A percentile compares a stretch with the other conserved stretches of the same genome.
Conservation (phyloP, 2,113 vertebrate species). For the Bufo bufo region DNA sequence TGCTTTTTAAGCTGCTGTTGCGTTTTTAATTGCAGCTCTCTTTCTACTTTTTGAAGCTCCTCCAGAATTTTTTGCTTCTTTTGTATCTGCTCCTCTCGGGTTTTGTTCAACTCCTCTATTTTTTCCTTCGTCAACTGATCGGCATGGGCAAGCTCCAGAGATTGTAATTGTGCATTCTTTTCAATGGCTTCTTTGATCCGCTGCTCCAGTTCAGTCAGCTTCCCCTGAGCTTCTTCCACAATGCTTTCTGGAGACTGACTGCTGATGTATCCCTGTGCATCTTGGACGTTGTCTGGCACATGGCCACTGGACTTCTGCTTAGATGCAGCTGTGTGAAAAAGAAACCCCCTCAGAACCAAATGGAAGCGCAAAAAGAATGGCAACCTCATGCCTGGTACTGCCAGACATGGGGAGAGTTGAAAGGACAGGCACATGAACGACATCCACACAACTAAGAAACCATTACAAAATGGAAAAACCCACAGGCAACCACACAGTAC, state of each 20-base stretch:
- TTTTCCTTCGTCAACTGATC: slow-evolving; percentile 99
- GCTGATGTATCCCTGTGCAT: slow-evolving; percentile 85
- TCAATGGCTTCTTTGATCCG: slow-evolving; percentile 98
- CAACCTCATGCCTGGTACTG: slow-evolving; percentile 77
- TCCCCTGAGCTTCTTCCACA: slow-evolving; percentile 99
- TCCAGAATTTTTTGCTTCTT: slow-evolving; percentile 99
- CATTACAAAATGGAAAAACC: neutral
- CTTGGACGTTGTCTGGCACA: slow-evolving; percentile 82
- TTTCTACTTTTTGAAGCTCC: slow-evolving; percentile 98
- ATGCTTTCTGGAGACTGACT: slow-evolving; percentile 99
- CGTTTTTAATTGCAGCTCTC: slow-evolving; percentile 97
- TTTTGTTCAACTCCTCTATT: slow-evolving; percentile 99
- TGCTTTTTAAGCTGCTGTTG: slow-evolving; percentile 99
- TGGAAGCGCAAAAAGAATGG: slow-evolving; percentile 76
- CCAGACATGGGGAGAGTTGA: slow-evolving; percentile 66
- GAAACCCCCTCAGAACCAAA: slow-evolving; percentile 83
- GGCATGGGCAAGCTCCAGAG: slow-evolving; percentile 96
- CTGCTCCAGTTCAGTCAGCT: slow-evolving; percentile 98
- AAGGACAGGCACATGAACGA: slow-evolving; percentile 68
- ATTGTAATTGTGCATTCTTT: slow-evolving; percentile 96
- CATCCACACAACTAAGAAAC: slow-evolving; percentile 65
- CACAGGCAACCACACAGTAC: neutral
- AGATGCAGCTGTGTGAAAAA: slow-evolving; percentile 87
- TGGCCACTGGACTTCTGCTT: slow-evolving; percentile 95
- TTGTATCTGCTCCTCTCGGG: slow-evolving; percentile 98